Evolutionary conservation across 2,797 vertebrate species (phyloP).

Genomic region (Strix occidentalis): DNA sequence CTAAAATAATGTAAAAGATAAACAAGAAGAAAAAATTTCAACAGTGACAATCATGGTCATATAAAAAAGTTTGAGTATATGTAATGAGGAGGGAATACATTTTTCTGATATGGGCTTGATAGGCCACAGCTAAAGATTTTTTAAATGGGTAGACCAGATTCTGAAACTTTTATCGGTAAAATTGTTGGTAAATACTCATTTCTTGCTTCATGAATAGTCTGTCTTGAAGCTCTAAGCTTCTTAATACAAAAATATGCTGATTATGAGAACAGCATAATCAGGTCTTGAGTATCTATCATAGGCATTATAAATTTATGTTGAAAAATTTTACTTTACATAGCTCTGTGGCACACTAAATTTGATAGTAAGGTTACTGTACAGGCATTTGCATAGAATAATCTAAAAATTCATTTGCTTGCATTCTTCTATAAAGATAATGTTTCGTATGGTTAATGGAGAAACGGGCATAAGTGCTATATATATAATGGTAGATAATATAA

Average conservation of each 20-base stretch:
- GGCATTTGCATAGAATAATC: background rate
- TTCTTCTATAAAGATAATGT: background rate
- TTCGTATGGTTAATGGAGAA: background rate
- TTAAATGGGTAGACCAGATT: background rate
- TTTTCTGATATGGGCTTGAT: background rate
- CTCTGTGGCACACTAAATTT: conserved; percentile 59
- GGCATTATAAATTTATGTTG: background rate
- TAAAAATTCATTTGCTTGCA: background rate
- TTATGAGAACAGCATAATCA: background rate
- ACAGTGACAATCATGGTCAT: accelerated
- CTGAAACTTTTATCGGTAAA: background rate
- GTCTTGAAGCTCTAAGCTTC: background rate
- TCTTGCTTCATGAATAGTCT: background rate
- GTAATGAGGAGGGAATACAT: background rate
- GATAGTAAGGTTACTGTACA: background rate
- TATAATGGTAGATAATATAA: conserved; percentile 67
- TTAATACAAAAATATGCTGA: background rate
- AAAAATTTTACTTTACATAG: background rate
- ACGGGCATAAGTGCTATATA: conserved; percentile 44
- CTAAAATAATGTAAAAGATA: background rate
- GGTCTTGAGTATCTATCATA: background rate
- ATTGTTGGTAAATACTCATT: background rate
- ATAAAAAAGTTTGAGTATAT: background rate
- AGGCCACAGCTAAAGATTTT: background rate
- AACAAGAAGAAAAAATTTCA: background rate